Evolutionary conservation across 2,113 vertebrate species (phyloP), one percentile per base, ranked within the genome.

Genomic region (Balaeniceps rex): DNA sequence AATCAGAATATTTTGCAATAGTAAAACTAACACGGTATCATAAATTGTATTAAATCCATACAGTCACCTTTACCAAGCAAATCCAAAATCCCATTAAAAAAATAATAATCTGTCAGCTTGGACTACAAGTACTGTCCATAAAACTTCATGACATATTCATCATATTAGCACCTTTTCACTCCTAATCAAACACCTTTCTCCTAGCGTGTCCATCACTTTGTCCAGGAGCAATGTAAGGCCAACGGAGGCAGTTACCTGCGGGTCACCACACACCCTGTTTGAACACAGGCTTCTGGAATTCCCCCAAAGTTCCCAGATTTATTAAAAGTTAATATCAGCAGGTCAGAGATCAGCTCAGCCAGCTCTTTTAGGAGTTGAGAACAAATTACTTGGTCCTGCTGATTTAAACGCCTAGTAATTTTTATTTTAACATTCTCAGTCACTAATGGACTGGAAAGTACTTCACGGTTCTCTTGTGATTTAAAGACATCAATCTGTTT

Each of bases 391-490:
- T 57, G 40, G 54, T 58, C 78, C 61, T 83, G 51, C 46, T 70
- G 93, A 96, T 95, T 95, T 95, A 83, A 85, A 95, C 94, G 94
- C 71, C 74, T 69, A 90, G 84, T 54, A 88, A 93, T 95, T 96
- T 95, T 91, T 94, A 64, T 85, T 95, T 95, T 95, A 95, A 91
- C 49, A 80, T 88, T 90, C 75, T 90, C 82, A 77, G 70, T 58
- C 93, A 74, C 92, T 97, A 97, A 97, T 96, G 93, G 94, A 91
- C 75, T 95, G 79, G 46, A 85, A 94, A 95, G 82, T 46, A 95
- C 90, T 90, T 88, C 66, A 91, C 8, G 0, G 54, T 91, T 92
- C 94, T 94, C 85, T 19, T 61, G 49, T 85, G 84, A 96, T 86
- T 96, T 96, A 90, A 94, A 88, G 87, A 88, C 87, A 93, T 79